Percentiles rank a stretch among this genome's conserved stretches.
Evolutionary conservation across 23 tunicate species (phyloP).

Genomic region (Trididemnum miniatum): DNA sequence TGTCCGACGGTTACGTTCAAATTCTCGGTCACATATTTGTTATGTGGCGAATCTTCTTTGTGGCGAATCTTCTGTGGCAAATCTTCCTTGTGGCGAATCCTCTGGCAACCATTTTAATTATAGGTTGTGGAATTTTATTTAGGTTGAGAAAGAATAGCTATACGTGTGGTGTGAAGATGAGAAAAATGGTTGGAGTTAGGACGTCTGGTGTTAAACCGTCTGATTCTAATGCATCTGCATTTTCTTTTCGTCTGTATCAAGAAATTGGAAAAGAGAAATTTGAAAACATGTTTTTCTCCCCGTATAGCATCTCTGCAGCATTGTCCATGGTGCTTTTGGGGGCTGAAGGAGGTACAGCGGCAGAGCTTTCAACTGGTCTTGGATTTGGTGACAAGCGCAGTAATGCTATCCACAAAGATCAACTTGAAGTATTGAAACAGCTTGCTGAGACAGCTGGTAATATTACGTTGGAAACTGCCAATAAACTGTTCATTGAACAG

Average conservation of each 20-base stretch:
- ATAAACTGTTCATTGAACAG: conserved; percentile 48
- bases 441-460: neutral
- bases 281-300: conserved; percentile 43
- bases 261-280: neutral
- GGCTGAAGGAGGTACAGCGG: conserved; percentile 37
- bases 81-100: no score
- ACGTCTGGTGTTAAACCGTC: neutral
- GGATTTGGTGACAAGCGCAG: neutral
- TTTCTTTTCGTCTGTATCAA: conserved; percentile 21
- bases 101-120: no score
- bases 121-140: no score
- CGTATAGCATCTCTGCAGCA: conserved; percentile 55
- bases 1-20: no score
- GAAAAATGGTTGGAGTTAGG: no score
- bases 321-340: conserved; percentile 51
- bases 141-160: no score
- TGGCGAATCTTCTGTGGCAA: no score
- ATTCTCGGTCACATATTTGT: no score
- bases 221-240: neutral
- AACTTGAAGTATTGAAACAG: neutral
- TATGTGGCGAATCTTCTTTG: no score
- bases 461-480: conserved; percentile 38
- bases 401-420: neutral
- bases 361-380: conserved; percentile 23
- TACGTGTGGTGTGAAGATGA: no score